Conservation (phyloP, 2,797 vertebrate genomes). For the Eupleurogrammus muticus region DNA sequence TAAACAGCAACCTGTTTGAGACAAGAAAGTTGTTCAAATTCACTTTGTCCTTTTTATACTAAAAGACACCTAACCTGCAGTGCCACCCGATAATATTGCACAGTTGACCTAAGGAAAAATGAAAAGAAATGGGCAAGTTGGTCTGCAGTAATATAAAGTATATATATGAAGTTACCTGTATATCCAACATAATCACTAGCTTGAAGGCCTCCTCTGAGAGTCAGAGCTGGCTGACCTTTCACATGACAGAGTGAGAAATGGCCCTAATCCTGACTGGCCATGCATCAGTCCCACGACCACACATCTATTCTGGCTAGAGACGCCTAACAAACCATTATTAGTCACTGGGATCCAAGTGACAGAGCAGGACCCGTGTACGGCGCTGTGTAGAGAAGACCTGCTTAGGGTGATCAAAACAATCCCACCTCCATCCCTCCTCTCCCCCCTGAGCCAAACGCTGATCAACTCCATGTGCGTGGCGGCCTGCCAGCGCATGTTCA, state of each 20-base stretch:
- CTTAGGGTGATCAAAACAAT: conserved; percentile 51
- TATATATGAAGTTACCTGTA: conserved; percentile 3
- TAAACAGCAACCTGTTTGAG: conserved; percentile 2
- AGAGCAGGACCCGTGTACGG: conserved; percentile 25
- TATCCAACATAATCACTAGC: conserved; percentile 3
- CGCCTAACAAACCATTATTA: conserved; percentile 23
- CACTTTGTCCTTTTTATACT: background rate
- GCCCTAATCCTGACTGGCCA: background rate
- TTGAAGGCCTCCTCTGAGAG: background rate
- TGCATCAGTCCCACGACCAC: conserved; percentile 14
- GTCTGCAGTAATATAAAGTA: background rate
- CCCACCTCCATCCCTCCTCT: conserved; percentile 55
- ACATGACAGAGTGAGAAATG: conserved; percentile 5
- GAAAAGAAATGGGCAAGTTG: background rate
- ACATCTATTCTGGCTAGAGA: background rate
- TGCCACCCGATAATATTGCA: background rate
- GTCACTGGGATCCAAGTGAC: conserved; percentile 27
- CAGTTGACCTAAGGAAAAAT: background rate
- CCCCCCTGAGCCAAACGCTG: conserved; percentile 69
- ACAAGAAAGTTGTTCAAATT: background rate
- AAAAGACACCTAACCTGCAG: background rate
- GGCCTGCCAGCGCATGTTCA: conserved; percentile 79
- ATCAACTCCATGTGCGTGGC: conserved; percentile 80
- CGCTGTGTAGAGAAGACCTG: conserved; percentile 31
- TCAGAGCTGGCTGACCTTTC: conserved; percentile 7